Conservation (phyloP, 2,888 invertebrate species). For the Acanthacorydalis orientalis region DNA sequence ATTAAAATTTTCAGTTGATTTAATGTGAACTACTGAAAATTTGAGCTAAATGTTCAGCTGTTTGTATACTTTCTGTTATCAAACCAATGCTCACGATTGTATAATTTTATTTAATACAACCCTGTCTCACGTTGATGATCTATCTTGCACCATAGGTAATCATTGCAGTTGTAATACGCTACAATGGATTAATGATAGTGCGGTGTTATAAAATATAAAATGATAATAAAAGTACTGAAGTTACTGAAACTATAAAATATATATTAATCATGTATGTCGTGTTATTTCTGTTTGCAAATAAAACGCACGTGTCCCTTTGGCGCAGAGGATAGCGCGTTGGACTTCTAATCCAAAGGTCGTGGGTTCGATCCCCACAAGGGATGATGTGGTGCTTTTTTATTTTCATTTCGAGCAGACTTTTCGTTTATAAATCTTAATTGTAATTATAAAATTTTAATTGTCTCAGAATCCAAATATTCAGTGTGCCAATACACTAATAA, state of each 20-base stretch:
- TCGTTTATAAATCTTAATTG: no score
- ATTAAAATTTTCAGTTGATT: not conserved
- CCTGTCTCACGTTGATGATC: not conserved
- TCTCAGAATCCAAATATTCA: no score
- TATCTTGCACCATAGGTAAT: no score
- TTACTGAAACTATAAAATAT: no score
- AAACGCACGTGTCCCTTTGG: slow-evolving; percentile 46
- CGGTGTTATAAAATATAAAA: no score
- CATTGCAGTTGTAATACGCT: no score
- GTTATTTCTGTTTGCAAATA: no score
- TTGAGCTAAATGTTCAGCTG: slow-evolving; percentile 1
- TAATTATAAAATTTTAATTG: no score
- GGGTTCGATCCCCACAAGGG: slow-evolving; percentile 77
- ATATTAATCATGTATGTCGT: no score
- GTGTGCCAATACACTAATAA: no score
- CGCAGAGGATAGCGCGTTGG: slow-evolving; percentile 81
- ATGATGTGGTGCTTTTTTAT: slow-evolving; percentile 26
- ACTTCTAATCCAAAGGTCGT: slow-evolving; percentile 83
- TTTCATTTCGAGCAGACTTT: not conserved
- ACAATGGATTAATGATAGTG: no score
- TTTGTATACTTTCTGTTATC: not conserved
- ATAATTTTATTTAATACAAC: not conserved
- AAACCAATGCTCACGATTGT: not conserved
- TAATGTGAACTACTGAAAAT: not conserved
- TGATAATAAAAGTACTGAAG: no score